Percentiles rank a stretch among this genome's conserved stretches.
Evolutionary conservation across 2,113 vertebrate genomes (phyloP).

Genomic region (Antennarius striatus): DNA sequence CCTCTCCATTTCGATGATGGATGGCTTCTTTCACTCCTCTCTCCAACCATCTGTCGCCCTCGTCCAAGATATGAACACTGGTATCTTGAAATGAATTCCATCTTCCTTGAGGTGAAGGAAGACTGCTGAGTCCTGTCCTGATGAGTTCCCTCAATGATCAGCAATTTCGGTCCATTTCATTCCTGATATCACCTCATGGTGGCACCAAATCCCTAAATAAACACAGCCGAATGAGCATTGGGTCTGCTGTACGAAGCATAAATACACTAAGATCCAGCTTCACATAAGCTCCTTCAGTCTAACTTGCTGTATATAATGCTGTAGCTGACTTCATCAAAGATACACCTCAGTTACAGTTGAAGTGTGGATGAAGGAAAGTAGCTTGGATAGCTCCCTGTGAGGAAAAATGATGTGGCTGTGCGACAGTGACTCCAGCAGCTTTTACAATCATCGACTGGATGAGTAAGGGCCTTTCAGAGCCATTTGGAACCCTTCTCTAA

Average conservation of each 20-base stretch:
- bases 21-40: no score
- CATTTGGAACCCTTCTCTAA: conserved; percentile 22
- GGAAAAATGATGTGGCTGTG: conserved; percentile 8
- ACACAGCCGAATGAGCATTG: background rate
- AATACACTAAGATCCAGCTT: conserved; percentile 13
- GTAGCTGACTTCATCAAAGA: conserved; percentile 15
- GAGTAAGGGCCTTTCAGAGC: conserved; percentile 20
- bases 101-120: no score
- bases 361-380: conserved; percentile 17
- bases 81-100: no score
- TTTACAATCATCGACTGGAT: conserved; percentile 12
- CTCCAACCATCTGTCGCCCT: no score
- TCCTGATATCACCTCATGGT: conserved; percentile 38
- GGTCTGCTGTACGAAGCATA: background rate
- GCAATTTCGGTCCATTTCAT: background rate
- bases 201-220: conserved; percentile 52
- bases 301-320: background rate
- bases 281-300: conserved; percentile 1
- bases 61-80: no score
- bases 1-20: background rate
- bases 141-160: background rate
- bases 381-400: background rate
- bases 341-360: background rate
- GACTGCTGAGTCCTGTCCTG: no score
- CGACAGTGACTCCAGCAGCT: conserved; percentile 32